Evolutionary conservation across 2,113 vertebrate genomes (phyloP).

Genomic region (Arenaria interpres): DNA sequence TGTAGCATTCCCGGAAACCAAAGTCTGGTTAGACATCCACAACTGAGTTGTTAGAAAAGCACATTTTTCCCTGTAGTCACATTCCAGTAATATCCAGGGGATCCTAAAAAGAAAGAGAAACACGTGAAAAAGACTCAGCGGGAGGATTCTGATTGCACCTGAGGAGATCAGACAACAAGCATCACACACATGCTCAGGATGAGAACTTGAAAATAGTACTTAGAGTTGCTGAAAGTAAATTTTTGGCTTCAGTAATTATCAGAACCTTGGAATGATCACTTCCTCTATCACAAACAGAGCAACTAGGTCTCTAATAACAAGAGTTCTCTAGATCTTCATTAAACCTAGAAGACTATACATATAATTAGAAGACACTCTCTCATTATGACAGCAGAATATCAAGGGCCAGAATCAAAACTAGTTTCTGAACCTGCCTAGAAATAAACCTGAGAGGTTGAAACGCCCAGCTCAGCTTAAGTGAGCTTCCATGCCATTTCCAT

Average conservation of each 20-base stretch:
- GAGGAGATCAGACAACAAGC: background rate
- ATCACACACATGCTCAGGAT: accelerated
- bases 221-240: background rate
- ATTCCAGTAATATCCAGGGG: background rate
- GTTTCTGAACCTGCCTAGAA: background rate
- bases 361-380: background rate
- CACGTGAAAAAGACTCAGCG: background rate
- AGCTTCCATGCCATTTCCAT: background rate
- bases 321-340: background rate
- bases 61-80: background rate
- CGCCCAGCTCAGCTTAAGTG: background rate
- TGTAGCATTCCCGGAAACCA: background rate
- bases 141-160: background rate
- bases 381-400: background rate
- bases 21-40: background rate
- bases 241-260: background rate
- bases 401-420: background rate
- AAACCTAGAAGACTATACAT: background rate
- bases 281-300: background rate
- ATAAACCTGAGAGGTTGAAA: background rate
- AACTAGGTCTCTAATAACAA: background rate
- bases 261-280: background rate
- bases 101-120: conserved; percentile 12
- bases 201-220: background rate
- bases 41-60: background rate